phyloP scores from a whole-genome alignment of 2,888 invertebrate species.

The Mimumesa dahlbomi region DNA sequence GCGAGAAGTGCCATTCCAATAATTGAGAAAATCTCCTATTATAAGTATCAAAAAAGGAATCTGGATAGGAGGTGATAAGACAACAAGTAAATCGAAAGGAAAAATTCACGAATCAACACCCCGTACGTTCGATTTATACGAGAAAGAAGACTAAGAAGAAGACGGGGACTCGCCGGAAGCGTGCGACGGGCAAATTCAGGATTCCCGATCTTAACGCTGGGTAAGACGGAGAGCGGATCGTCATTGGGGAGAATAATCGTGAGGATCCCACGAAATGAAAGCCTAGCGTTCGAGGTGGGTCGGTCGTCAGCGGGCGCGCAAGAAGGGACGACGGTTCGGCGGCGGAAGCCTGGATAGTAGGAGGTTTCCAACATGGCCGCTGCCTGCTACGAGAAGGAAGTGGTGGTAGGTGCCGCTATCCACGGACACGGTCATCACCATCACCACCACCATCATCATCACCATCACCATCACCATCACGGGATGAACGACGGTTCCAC shows the following conservation, averaged over 20 bases:
- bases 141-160: neutral
- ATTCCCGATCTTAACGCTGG: constrained; percentile 32
- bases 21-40: too few species aligned
- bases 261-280: constrained; percentile 74
- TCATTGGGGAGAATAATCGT: constrained; percentile 74
- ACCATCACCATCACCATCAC: constrained; percentile 69
- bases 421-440: constrained; percentile 79
- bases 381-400: constrained; percentile 77
- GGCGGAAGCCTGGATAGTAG: constrained; percentile 66
- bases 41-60: too few species aligned
- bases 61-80: too few species aligned
- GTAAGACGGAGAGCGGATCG: constrained; percentile 42
- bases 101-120: too few species aligned
- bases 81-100: too few species aligned
- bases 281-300: constrained; percentile 77
- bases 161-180: constrained; percentile 19
- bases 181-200: constrained; percentile 6
- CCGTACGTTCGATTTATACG: too few species aligned
- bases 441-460: constrained; percentile 70
- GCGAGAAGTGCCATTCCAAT: constrained; percentile 9
- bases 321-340: constrained; percentile 62
- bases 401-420: constrained; percentile 71
- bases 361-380: constrained; percentile 73
- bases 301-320: constrained; percentile 64
- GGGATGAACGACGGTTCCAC: constrained; percentile 26